Conservation (phyloP, 1,140 invertebrate genomes). For the Ceratina calcarata region DNA sequence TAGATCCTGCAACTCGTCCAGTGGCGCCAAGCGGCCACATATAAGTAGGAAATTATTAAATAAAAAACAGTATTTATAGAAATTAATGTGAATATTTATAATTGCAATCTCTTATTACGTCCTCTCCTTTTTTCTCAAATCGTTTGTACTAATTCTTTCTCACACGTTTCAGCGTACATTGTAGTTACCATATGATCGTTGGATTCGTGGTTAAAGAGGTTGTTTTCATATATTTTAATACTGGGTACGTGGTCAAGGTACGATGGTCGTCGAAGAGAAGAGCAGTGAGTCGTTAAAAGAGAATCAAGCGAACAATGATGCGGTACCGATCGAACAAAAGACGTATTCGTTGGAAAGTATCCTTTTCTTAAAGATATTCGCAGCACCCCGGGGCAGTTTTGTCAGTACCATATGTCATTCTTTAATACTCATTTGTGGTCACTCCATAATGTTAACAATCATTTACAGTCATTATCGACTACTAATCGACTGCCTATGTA, state of each 20-base stretch:
- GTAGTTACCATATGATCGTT: conserved; percentile 23
- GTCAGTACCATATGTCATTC: conserved; percentile 62
- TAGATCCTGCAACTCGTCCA: no score
- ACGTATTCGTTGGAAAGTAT: conserved; percentile 77
- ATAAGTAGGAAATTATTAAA: no score
- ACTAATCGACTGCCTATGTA: no score
- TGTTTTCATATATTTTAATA: conserved; percentile 1
- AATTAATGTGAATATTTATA: no score
- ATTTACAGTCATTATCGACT: conserved; percentile 61
- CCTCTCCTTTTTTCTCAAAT: no score
- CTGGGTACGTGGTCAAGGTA: conserved; percentile 37
- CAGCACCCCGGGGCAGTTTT: not conserved
- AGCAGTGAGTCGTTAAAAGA: conserved; percentile 53
- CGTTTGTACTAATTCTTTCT: no score
- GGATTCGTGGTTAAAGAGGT: not conserved
- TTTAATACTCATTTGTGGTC: conserved; percentile 52
- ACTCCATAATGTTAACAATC: not conserved
- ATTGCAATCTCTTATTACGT: no score
- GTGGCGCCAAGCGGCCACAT: no score
- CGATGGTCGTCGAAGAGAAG: conserved; percentile 72
- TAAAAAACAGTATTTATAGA: no score
- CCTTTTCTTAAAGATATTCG: conserved; percentile 64
- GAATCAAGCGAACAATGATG: conserved; percentile 56
- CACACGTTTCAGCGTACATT: not conserved
- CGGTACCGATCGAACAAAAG: conserved; percentile 56